A percentile compares a stretch with the other conserved stretches of the same genome.
Conservation (phyloP, 1,140 invertebrate species). For the Phocides pigmalion region DNA sequence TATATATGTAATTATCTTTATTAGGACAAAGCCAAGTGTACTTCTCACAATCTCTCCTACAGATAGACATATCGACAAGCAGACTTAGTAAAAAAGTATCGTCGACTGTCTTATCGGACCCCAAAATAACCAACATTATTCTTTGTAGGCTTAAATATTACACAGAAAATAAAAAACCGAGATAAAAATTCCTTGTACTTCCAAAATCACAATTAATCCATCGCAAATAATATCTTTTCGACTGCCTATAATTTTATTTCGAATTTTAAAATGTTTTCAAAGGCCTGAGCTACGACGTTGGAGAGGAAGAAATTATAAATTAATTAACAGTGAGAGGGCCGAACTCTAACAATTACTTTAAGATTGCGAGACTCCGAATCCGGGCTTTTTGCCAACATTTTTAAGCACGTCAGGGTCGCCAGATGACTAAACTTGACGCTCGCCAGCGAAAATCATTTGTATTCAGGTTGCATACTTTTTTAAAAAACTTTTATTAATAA, state of each 20-base stretch:
- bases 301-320: slow-evolving; percentile 72
- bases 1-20: no score
- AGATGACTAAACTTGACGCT: slow-evolving; percentile 23
- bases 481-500: slow-evolving; percentile 5
- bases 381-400: slow-evolving; percentile 64
- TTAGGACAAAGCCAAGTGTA: no score
- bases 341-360: slow-evolving; percentile 66
- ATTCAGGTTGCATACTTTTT: slow-evolving; percentile 3
- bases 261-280: slow-evolving; percentile 46
- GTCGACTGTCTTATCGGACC: no score
- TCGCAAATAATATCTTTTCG: slow-evolving; percentile 20
- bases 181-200: neutral
- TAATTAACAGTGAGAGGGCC: slow-evolving; percentile 72
- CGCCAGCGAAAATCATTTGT: slow-evolving; percentile 21
- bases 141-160: no score
- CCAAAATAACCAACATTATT: no score
- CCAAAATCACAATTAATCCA: neutral
- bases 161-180: neutral
- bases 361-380: slow-evolving; percentile 63
- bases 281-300: slow-evolving; percentile 47
- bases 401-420: slow-evolving; percentile 31
- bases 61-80: no score
- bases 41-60: no score
- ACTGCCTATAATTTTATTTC: slow-evolving; percentile 40
- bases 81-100: no score